A percentile compares a stretch with the other conserved stretches of the same genome.
Evolutionary conservation across 2,797 vertebrate genomes (phyloP).

Genomic region (Arrhamphus sclerolepis): DNA sequence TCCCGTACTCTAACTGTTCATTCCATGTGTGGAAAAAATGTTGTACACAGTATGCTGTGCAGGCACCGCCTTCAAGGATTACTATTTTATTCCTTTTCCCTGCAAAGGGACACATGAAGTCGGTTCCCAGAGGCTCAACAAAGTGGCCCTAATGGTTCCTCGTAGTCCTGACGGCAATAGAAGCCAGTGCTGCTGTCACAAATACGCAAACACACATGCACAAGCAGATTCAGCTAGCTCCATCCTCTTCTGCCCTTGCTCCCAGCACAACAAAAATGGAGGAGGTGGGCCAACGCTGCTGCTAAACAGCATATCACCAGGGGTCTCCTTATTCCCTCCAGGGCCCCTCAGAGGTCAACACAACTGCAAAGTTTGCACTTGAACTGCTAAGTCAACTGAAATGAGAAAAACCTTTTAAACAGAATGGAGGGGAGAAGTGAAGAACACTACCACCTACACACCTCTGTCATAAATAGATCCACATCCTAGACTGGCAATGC

Average conservation of each 20-base stretch:
- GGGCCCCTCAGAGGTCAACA: slow-evolving; percentile 68
- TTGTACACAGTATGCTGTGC: slow-evolving; percentile 33
- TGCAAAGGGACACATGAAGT: slow-evolving; percentile 29
- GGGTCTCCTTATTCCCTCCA: slow-evolving; percentile 71
- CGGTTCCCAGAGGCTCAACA: slow-evolving; percentile 41
- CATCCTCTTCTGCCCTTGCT: slow-evolving; percentile 60
- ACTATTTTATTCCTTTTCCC: slow-evolving; percentile 35
- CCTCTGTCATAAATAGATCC: slow-evolving; percentile 76
- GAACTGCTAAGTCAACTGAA: slow-evolving; percentile 75
- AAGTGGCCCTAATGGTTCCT: slow-evolving; percentile 38
- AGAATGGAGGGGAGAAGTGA: slow-evolving; percentile 67
- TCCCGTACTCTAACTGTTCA: slow-evolving; percentile 50
- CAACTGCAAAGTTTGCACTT: slow-evolving; percentile 77
- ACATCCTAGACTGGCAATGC: slow-evolving; percentile 62
- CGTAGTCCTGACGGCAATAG: slow-evolving; percentile 21
- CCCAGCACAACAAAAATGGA: slow-evolving; percentile 53
- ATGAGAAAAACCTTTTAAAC: slow-evolving; percentile 73
- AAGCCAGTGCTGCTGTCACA: slow-evolving; percentile 27
- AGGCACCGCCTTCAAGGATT: slow-evolving; percentile 32
- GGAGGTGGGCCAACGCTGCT: slow-evolving; percentile 66
- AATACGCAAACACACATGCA: slow-evolving; percentile 19
- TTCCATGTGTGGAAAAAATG: slow-evolving; percentile 45
- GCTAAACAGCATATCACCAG: slow-evolving; percentile 69
- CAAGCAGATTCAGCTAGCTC: slow-evolving; percentile 33
- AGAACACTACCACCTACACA: slow-evolving; percentile 78